Percentiles rank a stretch among this genome's conserved stretches.
Conservation (phyloP, 2,888 invertebrate species). For the Ormyrus pomaceus region DNA sequence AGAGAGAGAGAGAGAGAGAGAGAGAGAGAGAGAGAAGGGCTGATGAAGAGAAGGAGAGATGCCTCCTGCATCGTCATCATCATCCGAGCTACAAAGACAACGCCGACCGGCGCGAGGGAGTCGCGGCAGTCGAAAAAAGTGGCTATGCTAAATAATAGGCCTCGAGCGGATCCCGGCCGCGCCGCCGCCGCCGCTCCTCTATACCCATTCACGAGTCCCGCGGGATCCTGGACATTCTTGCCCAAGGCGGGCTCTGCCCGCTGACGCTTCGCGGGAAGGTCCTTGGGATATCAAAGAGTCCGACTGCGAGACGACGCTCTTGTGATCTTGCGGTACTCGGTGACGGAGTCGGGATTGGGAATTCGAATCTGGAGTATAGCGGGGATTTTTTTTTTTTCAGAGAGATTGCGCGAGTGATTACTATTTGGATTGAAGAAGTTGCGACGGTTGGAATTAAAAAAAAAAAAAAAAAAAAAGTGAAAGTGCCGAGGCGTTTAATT, state of each 20-base stretch:
- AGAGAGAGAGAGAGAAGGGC: constrained; percentile 33
- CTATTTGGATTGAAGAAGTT: neutral
- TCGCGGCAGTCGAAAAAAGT: constrained; percentile 70
- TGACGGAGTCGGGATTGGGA: too few relatives aligned
- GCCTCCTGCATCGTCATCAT: constrained; percentile 73
- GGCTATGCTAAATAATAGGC: constrained; percentile 75
- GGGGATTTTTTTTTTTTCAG: neutral
- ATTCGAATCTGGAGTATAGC: too few relatives aligned
- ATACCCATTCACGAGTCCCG: constrained; percentile 24
- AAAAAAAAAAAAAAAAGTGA: too few relatives aligned
- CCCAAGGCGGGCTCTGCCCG: neutral
- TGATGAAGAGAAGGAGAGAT: constrained; percentile 46
- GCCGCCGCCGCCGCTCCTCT: neutral
- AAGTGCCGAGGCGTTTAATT: too few relatives aligned
- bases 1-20: constrained; percentile 23
- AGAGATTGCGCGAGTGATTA: neutral
- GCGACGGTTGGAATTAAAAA: too few relatives aligned
- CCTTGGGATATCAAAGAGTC: too few relatives aligned
- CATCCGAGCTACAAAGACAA: constrained; percentile 74
- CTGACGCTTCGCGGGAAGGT: too few relatives aligned
- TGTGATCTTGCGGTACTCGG: too few relatives aligned
- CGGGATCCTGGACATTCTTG: constrained; percentile 8
- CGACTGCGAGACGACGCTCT: too few relatives aligned
- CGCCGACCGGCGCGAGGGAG: constrained; percentile 67
- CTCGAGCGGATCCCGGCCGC: constrained; percentile 62